Evolutionary conservation across 2,797 vertebrate genomes (phyloP), one percentile per base, ranked within the genome.

Genomic region (Enteromius radiatus): DNA sequence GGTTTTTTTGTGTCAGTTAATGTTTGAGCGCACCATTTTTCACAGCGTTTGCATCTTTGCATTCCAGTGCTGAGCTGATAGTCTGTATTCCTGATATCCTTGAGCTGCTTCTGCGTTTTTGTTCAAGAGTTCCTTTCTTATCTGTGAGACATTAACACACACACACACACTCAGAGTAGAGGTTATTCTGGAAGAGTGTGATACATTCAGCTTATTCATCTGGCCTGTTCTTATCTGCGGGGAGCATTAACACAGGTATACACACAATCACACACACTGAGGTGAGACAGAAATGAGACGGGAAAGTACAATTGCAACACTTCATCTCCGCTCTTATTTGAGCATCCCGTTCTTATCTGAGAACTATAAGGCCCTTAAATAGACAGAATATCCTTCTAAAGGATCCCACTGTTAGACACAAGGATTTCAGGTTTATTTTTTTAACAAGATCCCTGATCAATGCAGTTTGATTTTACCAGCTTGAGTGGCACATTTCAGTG

Each of bases 71-170:
- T 41, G 90, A 90, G 86, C 89, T 86, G 43, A 93, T 87, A 88
- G 91, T 92, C 85, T 86, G 90, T 52, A 90, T 88, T 88, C 90
- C 92, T 77, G 86, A 93, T 90, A 88, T 76, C 10, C 82, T 86
- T 78, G 92, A 91, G 74, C 78, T 91, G 74, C 91, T 90, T 81
- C 87, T 93, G 82, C 75, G 90, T 69, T 87, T 88, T 85, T 88
- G 91, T 86, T 77, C 43, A 85, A 87, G 84, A 26, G 38, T 61
- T 81, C 90, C 91, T 82, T 86, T 85, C 76, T 91, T 78, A 89
- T 91, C 93, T 93, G 84, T 85, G 89, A 90, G 89, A 93, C 92
- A 92, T 81, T 81, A 69, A 7, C 31, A 76, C 61, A 81, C 63
- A 81, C 28, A 80, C 19, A 79, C 59, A 31, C 4, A 41, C 19